Evolutionary conservation across 2,888 invertebrate genomes (phyloP).

Genomic region (Cistogaster globosa): DNA sequence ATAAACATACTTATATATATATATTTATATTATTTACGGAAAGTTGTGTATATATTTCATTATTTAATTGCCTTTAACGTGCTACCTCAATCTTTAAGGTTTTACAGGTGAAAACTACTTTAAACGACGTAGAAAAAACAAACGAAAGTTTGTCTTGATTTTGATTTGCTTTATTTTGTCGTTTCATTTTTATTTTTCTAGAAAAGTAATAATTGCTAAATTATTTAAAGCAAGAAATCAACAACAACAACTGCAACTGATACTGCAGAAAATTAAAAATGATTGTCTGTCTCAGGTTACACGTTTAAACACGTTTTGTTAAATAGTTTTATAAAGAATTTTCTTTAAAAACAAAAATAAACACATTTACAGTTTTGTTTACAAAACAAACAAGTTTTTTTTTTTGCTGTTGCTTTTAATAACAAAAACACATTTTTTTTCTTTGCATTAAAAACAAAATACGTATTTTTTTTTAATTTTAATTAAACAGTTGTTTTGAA

Average conservation of each 20-base stretch:
- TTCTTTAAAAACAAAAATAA: conserved; percentile 36
- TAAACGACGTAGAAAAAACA: neutral
- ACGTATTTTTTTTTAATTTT: neutral
- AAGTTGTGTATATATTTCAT: neutral
- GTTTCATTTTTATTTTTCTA: conserved; percentile 1
- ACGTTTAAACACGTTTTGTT: conserved; percentile 58
- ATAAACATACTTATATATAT: neutral
- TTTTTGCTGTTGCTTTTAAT: neutral
- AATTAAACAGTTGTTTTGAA: neutral
- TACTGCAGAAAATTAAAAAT: neutral
- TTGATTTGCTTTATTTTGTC: conserved; percentile 21
- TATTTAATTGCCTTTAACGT: neutral
- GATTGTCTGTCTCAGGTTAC: conserved; percentile 22
- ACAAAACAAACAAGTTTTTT: conserved; percentile 36
- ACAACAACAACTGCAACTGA: conserved; percentile 8
- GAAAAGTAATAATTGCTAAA: conserved; percentile 6
- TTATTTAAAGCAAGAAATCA: neutral
- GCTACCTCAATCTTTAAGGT: neutral
- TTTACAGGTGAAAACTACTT: too few relatives aligned
- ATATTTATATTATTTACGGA: neutral
- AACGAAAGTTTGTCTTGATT: conserved; percentile 35
- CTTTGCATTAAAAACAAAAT: neutral
- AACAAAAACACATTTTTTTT: conserved; percentile 21
- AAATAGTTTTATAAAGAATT: conserved; percentile 57
- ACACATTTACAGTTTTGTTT: conserved; percentile 51